Conservation (phyloP, 1,140 invertebrate genomes). For the Helicoverpa zea region DNA sequence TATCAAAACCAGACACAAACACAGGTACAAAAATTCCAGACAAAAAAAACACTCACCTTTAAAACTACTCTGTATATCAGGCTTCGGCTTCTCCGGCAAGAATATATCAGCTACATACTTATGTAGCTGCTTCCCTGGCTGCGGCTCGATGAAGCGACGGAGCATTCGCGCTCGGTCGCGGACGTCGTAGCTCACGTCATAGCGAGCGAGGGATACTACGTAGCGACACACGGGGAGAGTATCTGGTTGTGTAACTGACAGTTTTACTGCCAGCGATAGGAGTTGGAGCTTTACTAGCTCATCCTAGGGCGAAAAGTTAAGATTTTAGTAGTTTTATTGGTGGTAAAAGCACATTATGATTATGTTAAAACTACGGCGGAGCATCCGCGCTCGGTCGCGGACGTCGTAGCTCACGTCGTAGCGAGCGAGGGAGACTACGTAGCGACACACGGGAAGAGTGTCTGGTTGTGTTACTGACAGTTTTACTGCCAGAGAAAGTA, state of each 20-base stretch:
- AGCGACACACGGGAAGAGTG: constrained; percentile 95
- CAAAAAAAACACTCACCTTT: constrained; percentile 76
- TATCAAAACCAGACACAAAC: too few relatives aligned
- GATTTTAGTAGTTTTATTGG: not conserved
- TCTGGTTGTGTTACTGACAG: constrained; percentile 96
- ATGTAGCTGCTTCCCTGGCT: constrained; percentile 87
- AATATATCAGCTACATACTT: constrained; percentile 95
- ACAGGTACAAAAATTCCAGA: not conserved
- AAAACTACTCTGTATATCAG: constrained; percentile 91
- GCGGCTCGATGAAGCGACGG: constrained; percentile 92
- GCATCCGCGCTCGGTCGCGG: constrained; percentile 95
- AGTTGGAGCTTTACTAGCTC: constrained; percentile 99
- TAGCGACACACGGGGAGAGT: constrained; percentile 97
- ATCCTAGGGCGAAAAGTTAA: constrained; percentile 88
- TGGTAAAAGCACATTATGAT: too few relatives aligned
- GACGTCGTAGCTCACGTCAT: constrained; percentile 99
- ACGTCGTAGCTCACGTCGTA: constrained; percentile 99
- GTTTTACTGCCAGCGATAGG: constrained; percentile 97
- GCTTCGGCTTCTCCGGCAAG: constrained; percentile 96
- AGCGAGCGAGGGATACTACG: constrained; percentile 98
- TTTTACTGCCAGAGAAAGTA: constrained; percentile 98
- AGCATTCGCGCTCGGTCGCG: constrained; percentile 97
- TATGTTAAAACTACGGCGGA: constrained; percentile 87
- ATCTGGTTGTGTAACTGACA: constrained; percentile 96
- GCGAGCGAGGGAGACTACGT: constrained; percentile 98